phyloP scores from a whole-genome alignment of 2,797 vertebrate species.

The Sebastes glaucus region DNA sequence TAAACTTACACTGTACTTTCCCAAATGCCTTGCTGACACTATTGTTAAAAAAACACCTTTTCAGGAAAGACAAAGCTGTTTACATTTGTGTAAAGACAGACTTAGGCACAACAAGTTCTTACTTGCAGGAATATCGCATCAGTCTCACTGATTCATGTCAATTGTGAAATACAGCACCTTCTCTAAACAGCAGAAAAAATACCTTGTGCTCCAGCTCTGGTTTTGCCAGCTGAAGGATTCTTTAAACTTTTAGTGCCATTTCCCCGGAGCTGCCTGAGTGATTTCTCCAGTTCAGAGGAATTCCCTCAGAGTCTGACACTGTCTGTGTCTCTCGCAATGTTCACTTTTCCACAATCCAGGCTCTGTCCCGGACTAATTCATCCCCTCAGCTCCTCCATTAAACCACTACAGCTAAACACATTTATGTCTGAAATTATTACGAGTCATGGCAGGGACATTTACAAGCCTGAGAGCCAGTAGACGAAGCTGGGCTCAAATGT shows the following conservation, averaged over 20 bases:
- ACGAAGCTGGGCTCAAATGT: slow-evolving; percentile 53
- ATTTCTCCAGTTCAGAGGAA: slow-evolving; percentile 31
- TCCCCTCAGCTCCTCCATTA: slow-evolving; percentile 36
- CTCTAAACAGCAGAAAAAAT: not conserved
- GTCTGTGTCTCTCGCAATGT: not conserved
- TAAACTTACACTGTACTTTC: not conserved
- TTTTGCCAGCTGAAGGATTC: slow-evolving; percentile 8
- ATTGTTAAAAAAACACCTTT: not conserved
- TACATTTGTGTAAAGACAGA: not conserved
- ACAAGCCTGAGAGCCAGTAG: not conserved
- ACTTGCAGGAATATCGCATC: not conserved
- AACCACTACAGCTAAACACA: not conserved
- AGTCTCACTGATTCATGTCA: not conserved
- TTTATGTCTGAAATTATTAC: slow-evolving; percentile 11
- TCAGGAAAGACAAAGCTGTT: not conserved
- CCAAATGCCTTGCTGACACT: not conserved
- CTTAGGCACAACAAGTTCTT: not conserved
- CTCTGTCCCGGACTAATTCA: slow-evolving; percentile 35
- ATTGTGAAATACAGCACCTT: not conserved
- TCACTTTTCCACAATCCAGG: slow-evolving; percentile 25
- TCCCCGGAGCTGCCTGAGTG: slow-evolving; percentile 13
- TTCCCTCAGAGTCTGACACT: not conserved
- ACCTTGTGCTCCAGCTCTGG: not conserved
- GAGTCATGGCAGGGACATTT: slow-evolving; percentile 8
- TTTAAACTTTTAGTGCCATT: slow-evolving; percentile 29